Base-by-base conservation (phyloP, 2,888 invertebrate genomes). In the Archips xylosteana region DNA sequence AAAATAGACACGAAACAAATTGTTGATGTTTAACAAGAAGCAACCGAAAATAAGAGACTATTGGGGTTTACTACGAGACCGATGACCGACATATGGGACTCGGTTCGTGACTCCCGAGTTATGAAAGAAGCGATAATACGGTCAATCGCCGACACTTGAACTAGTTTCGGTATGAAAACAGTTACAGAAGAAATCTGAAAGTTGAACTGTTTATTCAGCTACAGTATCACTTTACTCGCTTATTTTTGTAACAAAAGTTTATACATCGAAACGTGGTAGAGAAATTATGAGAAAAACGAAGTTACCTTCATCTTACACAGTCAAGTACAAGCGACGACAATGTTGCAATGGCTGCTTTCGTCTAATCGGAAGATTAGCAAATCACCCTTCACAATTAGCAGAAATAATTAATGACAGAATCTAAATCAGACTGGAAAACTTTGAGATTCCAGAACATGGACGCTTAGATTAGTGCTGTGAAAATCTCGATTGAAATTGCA, bases 111-210 rank as follows among this genome's bases (percentile, higher is more conserved):
- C 32, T 42, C 47, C 32, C 9, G 47, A 39, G 62, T 72, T 72
- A 72, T 15, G 57, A 54, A 67, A 57, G 47, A 39, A 47, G 13
- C 4, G 68, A 57, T 68, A 72, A 72, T 72, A 67, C 72, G 68
- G 72, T 72, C 72, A 67, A 71, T 67, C 67, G 51, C 10, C 39
- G 64, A 47, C 57, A 57, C 68, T 68, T 68, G 63, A 68, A 49
- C 72, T 59, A 68, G 72, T 68, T 72, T 68, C 12, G 32, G 60
- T 2, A 54, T 3, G 57, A 32, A 57, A 57, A 57, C 57, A 23
- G 71, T 62, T 62, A 72, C 47, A n/a, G 23, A 45, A 23, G 42
- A 54, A 62, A 60, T 61, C 32, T 45, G 32, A 39, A 23, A 54
- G 45, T 15, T 65, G 49, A 39, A 71, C 70, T 57, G n/a, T 47